These are phyloP conservation scores for Xiphorhynchus elegans DNA, from an alignment of 2,113 vertebrate species.

Conservation along the genomic window DNA sequence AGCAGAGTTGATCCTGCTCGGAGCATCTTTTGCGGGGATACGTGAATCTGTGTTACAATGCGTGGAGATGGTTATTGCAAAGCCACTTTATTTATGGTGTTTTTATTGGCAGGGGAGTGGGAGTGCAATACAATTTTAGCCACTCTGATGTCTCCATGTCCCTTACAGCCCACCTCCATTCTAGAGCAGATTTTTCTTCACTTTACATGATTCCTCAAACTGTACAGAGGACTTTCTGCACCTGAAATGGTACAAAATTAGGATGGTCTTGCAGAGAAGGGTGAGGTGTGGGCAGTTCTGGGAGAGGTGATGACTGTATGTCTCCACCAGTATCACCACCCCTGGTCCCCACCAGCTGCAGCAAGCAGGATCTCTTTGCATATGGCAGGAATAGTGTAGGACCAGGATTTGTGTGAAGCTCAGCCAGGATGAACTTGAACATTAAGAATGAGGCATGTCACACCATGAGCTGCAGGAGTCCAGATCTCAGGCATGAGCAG, in stretches of 20 bases:
- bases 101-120: slow-evolving; percentile 71
- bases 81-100: slow-evolving; percentile 69
- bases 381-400: background rate
- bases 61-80: slow-evolving; percentile 62
- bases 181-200: slow-evolving; percentile 20
- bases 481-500: background rate
- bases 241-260: background rate
- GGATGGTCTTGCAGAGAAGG: background rate
- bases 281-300: background rate
- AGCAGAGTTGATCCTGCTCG: slow-evolving; percentile 16
- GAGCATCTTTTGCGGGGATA: slow-evolving; percentile 49
- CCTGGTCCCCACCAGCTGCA: background rate
- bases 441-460: rapidly evolving
- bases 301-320: background rate
- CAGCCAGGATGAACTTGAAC: background rate
- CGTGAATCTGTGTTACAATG: slow-evolving; percentile 22
- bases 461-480: background rate
- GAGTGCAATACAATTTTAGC: slow-evolving; percentile 72
- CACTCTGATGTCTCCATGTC: slow-evolving; percentile 61
- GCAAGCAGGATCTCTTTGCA: background rate
- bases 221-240: background rate
- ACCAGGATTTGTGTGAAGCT: background rate
- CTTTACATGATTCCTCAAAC: background rate
- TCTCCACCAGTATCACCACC: background rate
- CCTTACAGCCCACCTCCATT: slow-evolving; percentile 61